Percentiles rank a stretch among this genome's conserved stretches.
Conservation (phyloP, 2,888 invertebrate genomes). For the Mayetiola destructor region DNA sequence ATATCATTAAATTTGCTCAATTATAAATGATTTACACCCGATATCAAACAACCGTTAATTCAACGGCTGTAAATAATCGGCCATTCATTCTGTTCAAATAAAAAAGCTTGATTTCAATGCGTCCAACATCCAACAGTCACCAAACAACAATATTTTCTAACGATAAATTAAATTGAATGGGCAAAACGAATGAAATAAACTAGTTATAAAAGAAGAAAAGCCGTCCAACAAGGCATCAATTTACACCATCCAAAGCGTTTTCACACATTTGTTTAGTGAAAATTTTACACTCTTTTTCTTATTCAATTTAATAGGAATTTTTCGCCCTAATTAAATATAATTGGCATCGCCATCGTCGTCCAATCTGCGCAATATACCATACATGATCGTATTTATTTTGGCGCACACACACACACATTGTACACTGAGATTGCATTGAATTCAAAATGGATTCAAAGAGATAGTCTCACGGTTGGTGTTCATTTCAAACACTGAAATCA, state of each 20-base stretch:
- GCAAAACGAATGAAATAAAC: too few species aligned
- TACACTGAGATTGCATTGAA: too few species aligned
- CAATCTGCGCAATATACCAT: too few species aligned
- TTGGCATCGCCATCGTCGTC: background rate
- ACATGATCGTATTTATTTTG: background rate
- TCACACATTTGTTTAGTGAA: slow-evolving; percentile 3
- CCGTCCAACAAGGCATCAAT: background rate
- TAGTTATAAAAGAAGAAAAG: too few species aligned
- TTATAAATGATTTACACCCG: slow-evolving; percentile 5
- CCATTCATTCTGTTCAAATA: too few species aligned
- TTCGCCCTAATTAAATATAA: slow-evolving; percentile 12
- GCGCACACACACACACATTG: background rate
- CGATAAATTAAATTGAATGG: background rate
- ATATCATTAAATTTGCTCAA: too few species aligned
- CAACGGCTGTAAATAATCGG: background rate
- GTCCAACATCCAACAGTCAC: background rate
- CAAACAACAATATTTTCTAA: background rate
- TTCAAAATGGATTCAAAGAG: too few species aligned
- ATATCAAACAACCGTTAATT: background rate
- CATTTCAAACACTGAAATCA: too few species aligned
- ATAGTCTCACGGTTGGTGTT: too few species aligned
- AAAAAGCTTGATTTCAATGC: too few species aligned
- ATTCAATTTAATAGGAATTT: slow-evolving; percentile 6
- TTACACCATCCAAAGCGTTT: background rate
- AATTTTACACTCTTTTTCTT: too few species aligned